These are phyloP conservation scores for Neolamprologus brichardi DNA, from an alignment of 2,113 vertebrate genomes.

Conservation along the genomic window DNA sequence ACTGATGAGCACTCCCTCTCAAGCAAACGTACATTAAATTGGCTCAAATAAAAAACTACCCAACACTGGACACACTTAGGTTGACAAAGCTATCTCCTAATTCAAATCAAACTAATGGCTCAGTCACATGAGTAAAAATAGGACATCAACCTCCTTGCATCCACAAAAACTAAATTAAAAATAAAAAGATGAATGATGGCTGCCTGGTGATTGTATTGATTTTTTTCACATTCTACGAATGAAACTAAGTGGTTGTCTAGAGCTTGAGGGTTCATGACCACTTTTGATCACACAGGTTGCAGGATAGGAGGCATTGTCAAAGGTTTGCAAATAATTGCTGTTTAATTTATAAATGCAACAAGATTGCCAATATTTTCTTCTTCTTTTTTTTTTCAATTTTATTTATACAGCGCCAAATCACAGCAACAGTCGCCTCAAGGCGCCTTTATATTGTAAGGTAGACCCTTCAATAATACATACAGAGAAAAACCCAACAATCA, in stretches of 20 bases:
- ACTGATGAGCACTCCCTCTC: slow-evolving; percentile 19
- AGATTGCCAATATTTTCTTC: background rate
- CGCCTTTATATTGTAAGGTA: background rate
- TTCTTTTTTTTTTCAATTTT: background rate
- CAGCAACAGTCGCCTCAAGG: background rate
- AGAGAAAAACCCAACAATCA: background rate
- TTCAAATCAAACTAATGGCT: background rate
- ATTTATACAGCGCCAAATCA: background rate
- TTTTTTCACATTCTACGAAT: background rate
- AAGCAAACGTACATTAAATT: background rate
- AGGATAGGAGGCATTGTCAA: background rate
- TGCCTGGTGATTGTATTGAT: background rate
- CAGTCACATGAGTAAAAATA: background rate
- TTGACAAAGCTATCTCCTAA: background rate
- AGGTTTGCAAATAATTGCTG: background rate
- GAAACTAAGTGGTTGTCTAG: background rate
- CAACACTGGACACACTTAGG: background rate
- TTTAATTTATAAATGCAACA: background rate
- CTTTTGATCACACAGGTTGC: background rate
- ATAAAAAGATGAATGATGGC: background rate
- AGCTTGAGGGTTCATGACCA: background rate
- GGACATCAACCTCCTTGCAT: background rate
- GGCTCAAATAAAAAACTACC: background rate
- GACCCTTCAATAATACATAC: background rate
- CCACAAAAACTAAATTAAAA: background rate